Evolutionary conservation across 23 tunicate genomes (phyloP).

Genomic region (Phallusia fumigata): DNA sequence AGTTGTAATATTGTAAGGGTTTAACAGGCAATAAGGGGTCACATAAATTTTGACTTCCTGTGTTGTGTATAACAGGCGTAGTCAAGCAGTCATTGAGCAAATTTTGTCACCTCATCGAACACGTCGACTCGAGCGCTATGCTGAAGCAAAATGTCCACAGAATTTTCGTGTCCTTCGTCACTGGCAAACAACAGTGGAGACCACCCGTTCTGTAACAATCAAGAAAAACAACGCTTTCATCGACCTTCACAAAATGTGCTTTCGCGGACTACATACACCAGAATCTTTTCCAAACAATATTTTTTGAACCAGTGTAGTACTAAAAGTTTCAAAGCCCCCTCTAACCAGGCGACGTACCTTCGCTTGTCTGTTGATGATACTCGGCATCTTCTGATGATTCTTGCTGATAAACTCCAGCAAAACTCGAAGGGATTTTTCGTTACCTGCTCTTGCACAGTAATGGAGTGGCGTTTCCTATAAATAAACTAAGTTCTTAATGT

Average conservation of each 20-base stretch:
- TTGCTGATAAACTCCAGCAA: conserved; percentile 56
- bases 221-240: neutral
- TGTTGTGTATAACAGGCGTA: no score
- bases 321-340: no score
- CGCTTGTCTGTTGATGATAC: conserved; percentile 76
- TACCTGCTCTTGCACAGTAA: conserved; percentile 83
- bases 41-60: no score
- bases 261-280: no score
- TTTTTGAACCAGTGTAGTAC: no score
- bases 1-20: no score
- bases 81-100: no score
- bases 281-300: no score
- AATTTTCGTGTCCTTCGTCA: conserved; percentile 81
- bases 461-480: conserved; percentile 84
- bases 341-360: conserved; percentile 33
- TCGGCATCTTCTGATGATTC: conserved; percentile 56
- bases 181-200: conserved; percentile 90
- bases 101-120: conserved; percentile 75
- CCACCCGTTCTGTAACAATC: conserved; percentile 77
- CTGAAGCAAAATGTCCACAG: conserved; percentile 61
- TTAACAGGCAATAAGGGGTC: no score
- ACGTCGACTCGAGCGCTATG: conserved; percentile 89
- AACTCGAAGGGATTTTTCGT: conserved; percentile 38
- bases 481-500: neutral
- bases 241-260: no score